Evolutionary conservation across 1,140 invertebrate genomes (phyloP).

Genomic region (Heterodera schachtii): DNA sequence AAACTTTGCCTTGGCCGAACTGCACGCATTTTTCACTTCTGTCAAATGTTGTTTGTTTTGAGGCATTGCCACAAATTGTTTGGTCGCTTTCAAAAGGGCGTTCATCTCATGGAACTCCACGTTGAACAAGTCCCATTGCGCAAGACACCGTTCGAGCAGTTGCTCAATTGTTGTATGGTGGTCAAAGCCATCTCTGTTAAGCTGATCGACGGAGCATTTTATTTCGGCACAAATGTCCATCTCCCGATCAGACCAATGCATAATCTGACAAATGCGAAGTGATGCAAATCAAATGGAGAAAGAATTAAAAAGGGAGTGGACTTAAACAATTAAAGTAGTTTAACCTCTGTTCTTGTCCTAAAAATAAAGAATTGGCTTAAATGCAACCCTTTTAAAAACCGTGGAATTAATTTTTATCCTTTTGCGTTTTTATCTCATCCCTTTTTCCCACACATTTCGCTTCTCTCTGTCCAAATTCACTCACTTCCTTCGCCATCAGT

Average conservation of each 20-base stretch:
- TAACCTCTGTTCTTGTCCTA: too few relatives aligned
- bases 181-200: not conserved
- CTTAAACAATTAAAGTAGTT: too few relatives aligned
- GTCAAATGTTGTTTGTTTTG: constrained; percentile 18
- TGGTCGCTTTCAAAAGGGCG: constrained; percentile 22
- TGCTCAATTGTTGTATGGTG: constrained; percentile 18
- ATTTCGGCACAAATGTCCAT: constrained; percentile 15
- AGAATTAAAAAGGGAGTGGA: too few relatives aligned
- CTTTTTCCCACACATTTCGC: too few relatives aligned
- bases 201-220: not conserved
- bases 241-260: constrained; percentile 28
- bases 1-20: constrained; percentile 7
- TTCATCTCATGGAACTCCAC: constrained; percentile 28
- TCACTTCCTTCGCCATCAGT: constrained; percentile 19
- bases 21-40: constrained; percentile 21
- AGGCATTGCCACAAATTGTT: constrained; percentile 15
- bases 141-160: constrained; percentile 25
- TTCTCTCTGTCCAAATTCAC: too few relatives aligned
- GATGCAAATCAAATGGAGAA: too few relatives aligned
- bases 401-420: too few relatives aligned
- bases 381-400: too few relatives aligned
- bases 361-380: too few relatives aligned
- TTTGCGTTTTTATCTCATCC: too few relatives aligned
- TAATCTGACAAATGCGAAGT: not conserved
- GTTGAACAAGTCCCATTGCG: constrained; percentile 26